These are phyloP conservation scores for Zelostemma sp. DNA, from an alignment of 1,140 invertebrate species.

Conservation along the genomic window DNA sequence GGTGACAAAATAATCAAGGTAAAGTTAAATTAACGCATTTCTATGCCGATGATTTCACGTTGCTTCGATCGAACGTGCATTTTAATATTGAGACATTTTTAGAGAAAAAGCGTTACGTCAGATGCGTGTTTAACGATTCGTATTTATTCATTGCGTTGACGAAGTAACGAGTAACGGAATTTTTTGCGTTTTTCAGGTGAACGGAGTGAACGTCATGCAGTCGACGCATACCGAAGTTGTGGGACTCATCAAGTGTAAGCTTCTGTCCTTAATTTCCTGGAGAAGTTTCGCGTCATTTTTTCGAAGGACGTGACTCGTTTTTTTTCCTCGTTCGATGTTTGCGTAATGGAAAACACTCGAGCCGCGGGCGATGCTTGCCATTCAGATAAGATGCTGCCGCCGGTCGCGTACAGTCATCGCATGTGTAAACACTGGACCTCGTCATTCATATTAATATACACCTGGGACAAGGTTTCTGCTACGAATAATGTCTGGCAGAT, in stretches of 20 bases:
- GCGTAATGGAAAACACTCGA: too few species aligned
- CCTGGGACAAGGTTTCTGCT: slow-evolving; percentile 49
- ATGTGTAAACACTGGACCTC: slow-evolving; percentile 50
- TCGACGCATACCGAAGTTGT: slow-evolving; percentile 95
- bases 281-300: too few species aligned
- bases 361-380: too few species aligned
- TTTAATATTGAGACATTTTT: too few species aligned
- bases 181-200: slow-evolving; percentile 76
- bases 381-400: neutral
- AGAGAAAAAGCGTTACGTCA: too few species aligned
- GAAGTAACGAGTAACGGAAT: slow-evolving; percentile 1
- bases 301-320: too few species aligned
- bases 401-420: slow-evolving; percentile 24
- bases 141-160: slow-evolving; percentile 5
- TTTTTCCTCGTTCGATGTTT: neutral
- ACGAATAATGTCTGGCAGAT: slow-evolving; percentile 32
- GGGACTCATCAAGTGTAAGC: slow-evolving; percentile 91
- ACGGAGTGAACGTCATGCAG: slow-evolving; percentile 90
- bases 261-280: neutral
- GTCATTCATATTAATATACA: slow-evolving; percentile 62
- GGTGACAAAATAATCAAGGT: slow-evolving; percentile 96
- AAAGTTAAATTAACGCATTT: slow-evolving; percentile 51
- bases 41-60: slow-evolving; percentile 5
- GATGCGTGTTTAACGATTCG: neutral
- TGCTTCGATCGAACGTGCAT: too few species aligned